A percentile compares a stretch with the other conserved stretches of the same genome.
phyloP scores from a whole-genome alignment of 1,140 invertebrate genomes.

The Drosophila grimshawi region DNA sequence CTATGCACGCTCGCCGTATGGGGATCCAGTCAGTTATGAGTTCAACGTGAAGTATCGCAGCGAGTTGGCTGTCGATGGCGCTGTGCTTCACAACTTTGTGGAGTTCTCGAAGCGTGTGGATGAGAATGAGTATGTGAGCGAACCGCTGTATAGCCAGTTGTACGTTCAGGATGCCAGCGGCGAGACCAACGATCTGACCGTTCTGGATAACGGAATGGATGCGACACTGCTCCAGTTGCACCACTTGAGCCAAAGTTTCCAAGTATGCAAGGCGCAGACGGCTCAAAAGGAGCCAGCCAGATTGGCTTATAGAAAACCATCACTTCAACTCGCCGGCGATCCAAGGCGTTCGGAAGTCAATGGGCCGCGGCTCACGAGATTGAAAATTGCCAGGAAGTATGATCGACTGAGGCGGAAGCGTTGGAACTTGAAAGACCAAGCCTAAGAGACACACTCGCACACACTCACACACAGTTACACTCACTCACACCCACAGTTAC shows the following conservation, averaged over 20 bases:
- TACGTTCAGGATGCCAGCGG: constrained; percentile 36
- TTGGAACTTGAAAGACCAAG: too few species aligned
- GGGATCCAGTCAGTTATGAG: constrained; percentile 82
- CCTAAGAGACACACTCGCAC: background rate
- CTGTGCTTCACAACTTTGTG: constrained; percentile 38
- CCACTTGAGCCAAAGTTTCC: background rate
- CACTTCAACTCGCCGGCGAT: too few species aligned
- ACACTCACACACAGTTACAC: background rate
- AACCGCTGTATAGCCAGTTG: constrained; percentile 18
- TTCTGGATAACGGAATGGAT: background rate
- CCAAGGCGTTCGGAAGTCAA: too few species aligned
- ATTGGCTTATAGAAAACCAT: too few species aligned
- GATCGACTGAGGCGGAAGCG: too few species aligned
- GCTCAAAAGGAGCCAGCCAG: background rate
- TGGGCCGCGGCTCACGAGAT: too few species aligned
- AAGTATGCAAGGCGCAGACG: too few species aligned
- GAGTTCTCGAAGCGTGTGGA: constrained; percentile 51
- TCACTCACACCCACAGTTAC: background rate
- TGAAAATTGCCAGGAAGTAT: too few species aligned
- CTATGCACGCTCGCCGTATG: constrained; percentile 93
- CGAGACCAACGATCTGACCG: constrained; percentile 7
- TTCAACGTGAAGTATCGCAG: constrained; percentile 44
- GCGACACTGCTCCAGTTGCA: background rate
- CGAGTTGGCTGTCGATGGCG: background rate
- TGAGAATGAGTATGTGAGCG: constrained; percentile 46